phyloP scores from a whole-genome alignment of 1,140 invertebrate species.

The Drosophila gunungcola region DNA sequence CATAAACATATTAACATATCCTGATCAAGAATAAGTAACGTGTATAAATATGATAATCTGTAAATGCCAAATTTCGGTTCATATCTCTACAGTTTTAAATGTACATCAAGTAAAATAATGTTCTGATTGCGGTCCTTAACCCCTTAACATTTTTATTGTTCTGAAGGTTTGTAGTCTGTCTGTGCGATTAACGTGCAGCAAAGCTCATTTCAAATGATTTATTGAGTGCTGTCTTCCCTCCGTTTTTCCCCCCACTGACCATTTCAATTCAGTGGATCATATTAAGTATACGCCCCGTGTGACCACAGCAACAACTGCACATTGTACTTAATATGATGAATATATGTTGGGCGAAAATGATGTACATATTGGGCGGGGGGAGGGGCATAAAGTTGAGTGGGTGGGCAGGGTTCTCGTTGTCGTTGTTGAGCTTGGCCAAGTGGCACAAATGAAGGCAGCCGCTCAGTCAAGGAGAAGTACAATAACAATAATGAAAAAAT shows the following conservation, averaged over 20 bases:
- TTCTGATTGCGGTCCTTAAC: neutral
- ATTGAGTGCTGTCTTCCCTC: slow-evolving; percentile 31
- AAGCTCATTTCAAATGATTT: slow-evolving; percentile 48
- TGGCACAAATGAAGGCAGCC: slow-evolving; percentile 35
- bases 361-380: slow-evolving; percentile 21
- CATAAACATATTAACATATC: no score
- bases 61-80: no score
- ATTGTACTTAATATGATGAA: slow-evolving; percentile 54
- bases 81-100: no score
- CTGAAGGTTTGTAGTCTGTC: slow-evolving; percentile 8
- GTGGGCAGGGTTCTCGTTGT: neutral
- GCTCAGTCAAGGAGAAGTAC: slow-evolving; percentile 13
- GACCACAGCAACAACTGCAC: slow-evolving; percentile 47
- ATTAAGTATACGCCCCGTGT: slow-evolving; percentile 44
- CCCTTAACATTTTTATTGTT: neutral
- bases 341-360: slow-evolving; percentile 12
- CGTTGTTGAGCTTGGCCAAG: slow-evolving; percentile 35
- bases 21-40: no score
- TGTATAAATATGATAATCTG: no score
- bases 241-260: neutral
- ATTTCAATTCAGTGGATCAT: slow-evolving; percentile 12
- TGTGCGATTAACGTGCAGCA: slow-evolving; percentile 38
- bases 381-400: neutral
- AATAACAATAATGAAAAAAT: slow-evolving; percentile 1
- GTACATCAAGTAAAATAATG: neutral